Conservation (phyloP, 2,113 vertebrate genomes). For the Glaucomys volans region DNA sequence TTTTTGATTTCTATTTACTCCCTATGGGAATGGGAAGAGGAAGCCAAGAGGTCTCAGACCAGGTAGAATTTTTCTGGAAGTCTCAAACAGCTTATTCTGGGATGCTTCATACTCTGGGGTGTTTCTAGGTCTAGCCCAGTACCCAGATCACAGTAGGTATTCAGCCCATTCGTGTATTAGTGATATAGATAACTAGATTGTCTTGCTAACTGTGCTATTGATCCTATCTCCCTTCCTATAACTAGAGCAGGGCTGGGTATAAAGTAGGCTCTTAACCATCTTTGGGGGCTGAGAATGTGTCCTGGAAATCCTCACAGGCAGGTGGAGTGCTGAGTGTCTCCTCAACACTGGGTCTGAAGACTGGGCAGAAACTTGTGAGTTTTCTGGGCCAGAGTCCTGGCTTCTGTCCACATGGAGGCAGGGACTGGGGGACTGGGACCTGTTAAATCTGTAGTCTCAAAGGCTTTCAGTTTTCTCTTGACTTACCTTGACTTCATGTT, state of each 20-base stretch:
- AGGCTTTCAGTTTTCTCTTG: background rate
- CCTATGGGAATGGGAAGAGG: background rate
- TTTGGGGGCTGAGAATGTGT: background rate
- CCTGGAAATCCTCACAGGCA: background rate
- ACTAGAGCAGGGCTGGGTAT: background rate
- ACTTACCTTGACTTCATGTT: conserved; percentile 31
- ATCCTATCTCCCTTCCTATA: background rate
- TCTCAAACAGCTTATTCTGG: background rate
- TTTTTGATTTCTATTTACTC: background rate
- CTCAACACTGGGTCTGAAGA: background rate
- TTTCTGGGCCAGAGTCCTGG: background rate
- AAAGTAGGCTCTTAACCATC: background rate
- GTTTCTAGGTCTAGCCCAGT: background rate
- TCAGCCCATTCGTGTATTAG: background rate
- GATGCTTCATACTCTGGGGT: background rate
- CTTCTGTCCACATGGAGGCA: background rate
- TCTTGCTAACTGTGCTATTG: background rate
- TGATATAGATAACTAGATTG: background rate
- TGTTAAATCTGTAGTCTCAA: background rate
- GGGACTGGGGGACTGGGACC: background rate
- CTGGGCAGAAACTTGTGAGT: background rate
- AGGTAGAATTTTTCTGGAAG: background rate
- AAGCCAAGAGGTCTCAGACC: background rate
- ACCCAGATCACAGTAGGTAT: background rate
- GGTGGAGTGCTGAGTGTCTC: background rate